Conservation (phyloP, 2,797 vertebrate genomes). For the Myripristis jacobus region DNA sequence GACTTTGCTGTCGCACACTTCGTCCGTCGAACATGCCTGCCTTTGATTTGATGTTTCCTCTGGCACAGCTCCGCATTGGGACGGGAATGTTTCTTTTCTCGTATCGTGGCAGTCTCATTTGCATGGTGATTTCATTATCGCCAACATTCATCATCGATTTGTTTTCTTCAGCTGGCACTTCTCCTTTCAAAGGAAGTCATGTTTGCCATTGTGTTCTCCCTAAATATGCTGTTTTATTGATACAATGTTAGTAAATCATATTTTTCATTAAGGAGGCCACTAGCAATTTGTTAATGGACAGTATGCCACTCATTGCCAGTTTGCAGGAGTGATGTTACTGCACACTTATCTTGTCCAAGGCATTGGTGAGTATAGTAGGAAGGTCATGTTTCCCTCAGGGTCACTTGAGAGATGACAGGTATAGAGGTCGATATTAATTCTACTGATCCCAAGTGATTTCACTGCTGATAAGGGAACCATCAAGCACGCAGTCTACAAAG, state of each 20-base stretch:
- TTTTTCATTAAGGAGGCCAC: slow-evolving; percentile 60
- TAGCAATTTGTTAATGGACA: slow-evolving; percentile 64
- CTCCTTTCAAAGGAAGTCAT: slow-evolving; percentile 35
- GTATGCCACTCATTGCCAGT: slow-evolving; percentile 43
- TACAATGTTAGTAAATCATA: slow-evolving; percentile 31
- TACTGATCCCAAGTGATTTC: slow-evolving; percentile 63
- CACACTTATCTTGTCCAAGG: slow-evolving; percentile 41
- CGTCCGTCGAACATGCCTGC: slow-evolving; percentile 39
- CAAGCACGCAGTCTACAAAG: not conserved
- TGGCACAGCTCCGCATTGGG: slow-evolving; percentile 27
- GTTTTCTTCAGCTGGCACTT: slow-evolving; percentile 28
- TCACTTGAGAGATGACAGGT: slow-evolving; percentile 35
- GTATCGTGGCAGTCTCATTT: slow-evolving; percentile 61
- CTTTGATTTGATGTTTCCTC: slow-evolving; percentile 54
- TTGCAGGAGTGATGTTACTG: slow-evolving; percentile 57
- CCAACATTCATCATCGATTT: slow-evolving; percentile 61
- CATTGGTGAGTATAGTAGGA: slow-evolving; percentile 36
- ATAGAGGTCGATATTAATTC: slow-evolving; percentile 56
- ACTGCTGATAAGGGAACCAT: slow-evolving; percentile 43
- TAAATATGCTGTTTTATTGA: slow-evolving; percentile 66
- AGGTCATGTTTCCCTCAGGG: slow-evolving; percentile 46
- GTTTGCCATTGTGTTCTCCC: slow-evolving; percentile 40
- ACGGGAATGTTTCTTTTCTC: slow-evolving; percentile 46
- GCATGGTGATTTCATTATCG: slow-evolving; percentile 65
- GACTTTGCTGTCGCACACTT: slow-evolving; percentile 28